phyloP scores from a whole-genome alignment of 2,888 invertebrate species.

The Pristionchus maxplancki region DNA sequence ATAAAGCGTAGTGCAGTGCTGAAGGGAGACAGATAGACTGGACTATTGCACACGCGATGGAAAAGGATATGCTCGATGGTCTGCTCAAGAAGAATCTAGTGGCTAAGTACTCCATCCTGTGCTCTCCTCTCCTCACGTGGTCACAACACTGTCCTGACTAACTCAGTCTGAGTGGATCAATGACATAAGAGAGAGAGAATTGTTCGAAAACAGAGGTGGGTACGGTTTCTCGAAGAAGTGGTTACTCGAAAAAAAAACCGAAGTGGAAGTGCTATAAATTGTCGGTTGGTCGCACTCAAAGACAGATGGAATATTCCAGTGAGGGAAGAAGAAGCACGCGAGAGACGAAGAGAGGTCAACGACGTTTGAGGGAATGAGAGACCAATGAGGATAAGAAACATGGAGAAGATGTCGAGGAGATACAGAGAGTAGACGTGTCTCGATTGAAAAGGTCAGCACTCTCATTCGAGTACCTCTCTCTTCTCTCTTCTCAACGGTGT shows the following conservation, averaged over 20 bases:
- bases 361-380: background rate
- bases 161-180: background rate
- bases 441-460: slow-evolving; percentile 17
- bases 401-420: background rate
- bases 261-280: background rate
- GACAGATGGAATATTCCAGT: slow-evolving; percentile 32
- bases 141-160: background rate
- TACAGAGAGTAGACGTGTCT: background rate
- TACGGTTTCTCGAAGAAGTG: background rate
- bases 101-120: too few species aligned
- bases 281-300: slow-evolving; percentile 30
- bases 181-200: background rate
- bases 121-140: background rate
- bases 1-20: too few species aligned
- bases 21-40: too few species aligned
- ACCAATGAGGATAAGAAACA: background rate
- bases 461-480: background rate
- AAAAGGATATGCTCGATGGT: too few species aligned
- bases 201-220: background rate
- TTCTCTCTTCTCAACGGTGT: background rate
- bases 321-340: background rate
- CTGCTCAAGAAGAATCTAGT: too few species aligned
- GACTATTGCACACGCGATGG: too few species aligned
- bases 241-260: background rate
- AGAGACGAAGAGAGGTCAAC: slow-evolving; percentile 40